A percentile compares a stretch with the other conserved stretches of the same genome.
phyloP scores from a whole-genome alignment of 2,888 invertebrate species.

The Acronicta leporina region DNA sequence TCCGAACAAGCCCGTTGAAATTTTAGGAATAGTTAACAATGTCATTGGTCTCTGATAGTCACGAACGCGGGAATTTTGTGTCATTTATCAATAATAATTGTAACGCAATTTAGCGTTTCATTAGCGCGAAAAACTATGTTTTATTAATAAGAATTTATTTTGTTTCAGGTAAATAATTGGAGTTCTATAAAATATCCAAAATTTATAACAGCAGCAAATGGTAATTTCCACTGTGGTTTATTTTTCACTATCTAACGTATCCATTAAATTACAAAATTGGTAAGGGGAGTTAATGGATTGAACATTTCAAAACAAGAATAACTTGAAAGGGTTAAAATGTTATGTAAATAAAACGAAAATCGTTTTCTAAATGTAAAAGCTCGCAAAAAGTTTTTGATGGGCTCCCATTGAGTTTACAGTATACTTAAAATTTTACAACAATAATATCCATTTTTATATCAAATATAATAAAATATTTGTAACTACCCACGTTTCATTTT shows the following conservation, averaged over 20 bases:
- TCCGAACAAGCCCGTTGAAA: conserved; percentile 72
- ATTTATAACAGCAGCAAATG: conserved; percentile 1
- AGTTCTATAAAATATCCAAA: conserved; percentile 1
- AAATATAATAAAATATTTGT: not conserved
- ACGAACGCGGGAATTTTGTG: conserved; percentile 42
- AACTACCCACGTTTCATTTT: not conserved
- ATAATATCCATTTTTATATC: conserved; percentile 15
- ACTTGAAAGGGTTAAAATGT: conserved; percentile 75
- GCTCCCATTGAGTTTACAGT: conserved; percentile 67
- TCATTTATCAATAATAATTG: conserved; percentile 19
- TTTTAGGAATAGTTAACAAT: conserved; percentile 69
- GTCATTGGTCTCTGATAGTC: conserved; percentile 54
- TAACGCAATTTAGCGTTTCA: not conserved
- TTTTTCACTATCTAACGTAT: conserved; percentile 6
- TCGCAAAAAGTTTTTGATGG: conserved; percentile 81
- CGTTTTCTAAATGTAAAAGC: conserved; percentile 77
- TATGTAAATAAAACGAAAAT: conserved; percentile 81
- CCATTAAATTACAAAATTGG: conserved; percentile 46
- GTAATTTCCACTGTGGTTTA: conserved; percentile 18
- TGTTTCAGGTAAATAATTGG: conserved; percentile 68
- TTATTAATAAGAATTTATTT: conserved; percentile 35
- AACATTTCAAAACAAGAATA: conserved; percentile 74
- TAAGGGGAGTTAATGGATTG: conserved; percentile 71
- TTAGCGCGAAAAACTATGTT: not conserved
- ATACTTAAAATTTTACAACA: conserved; percentile 59